Evolutionary conservation across 2,797 vertebrate species (phyloP).

Genomic region (Hippoglossus hippoglossus): DNA sequence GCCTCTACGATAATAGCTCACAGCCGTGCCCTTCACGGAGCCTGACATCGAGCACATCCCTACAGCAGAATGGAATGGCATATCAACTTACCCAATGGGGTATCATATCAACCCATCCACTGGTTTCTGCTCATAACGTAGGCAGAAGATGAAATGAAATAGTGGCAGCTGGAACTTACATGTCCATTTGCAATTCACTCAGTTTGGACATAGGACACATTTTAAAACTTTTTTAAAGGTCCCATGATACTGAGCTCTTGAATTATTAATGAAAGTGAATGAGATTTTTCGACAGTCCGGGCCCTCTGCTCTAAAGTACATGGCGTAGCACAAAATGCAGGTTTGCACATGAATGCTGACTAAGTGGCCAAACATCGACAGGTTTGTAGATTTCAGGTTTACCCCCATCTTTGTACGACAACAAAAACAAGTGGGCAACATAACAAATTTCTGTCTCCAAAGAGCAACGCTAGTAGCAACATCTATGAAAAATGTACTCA

Average conservation of each 20-base stretch:
- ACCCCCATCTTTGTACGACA: background rate
- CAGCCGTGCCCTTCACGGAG: conserved; percentile 81
- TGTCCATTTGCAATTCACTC: conserved; percentile 36
- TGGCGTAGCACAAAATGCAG: conserved; percentile 1
- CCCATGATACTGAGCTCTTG: background rate
- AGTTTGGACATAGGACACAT: conserved; percentile 17
- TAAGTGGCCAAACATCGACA: conserved; percentile 1
- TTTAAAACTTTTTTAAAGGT: conserved; percentile 39
- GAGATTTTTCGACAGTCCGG: background rate
- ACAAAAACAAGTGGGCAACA: background rate
- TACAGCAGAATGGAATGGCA: conserved; percentile 77
- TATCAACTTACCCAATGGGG: conserved; percentile 73
- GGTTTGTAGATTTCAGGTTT: background rate
- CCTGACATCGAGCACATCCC: conserved; percentile 77
- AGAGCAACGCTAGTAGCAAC: background rate
- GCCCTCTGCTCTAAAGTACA: background rate
- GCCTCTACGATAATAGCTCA: conserved; percentile 82
- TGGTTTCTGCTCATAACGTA: conserved; percentile 66
- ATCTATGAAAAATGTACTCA: background rate
- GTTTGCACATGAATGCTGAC: background rate
- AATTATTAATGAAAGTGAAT: conserved; percentile 13
- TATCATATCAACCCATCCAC: conserved; percentile 74
- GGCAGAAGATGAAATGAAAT: conserved; percentile 55
- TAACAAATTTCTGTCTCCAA: background rate
- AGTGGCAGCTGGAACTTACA: conserved; percentile 21